Evolutionary conservation across 2,113 vertebrate species (phyloP).

Genomic region (Gasterosteus aculeatus): DNA sequence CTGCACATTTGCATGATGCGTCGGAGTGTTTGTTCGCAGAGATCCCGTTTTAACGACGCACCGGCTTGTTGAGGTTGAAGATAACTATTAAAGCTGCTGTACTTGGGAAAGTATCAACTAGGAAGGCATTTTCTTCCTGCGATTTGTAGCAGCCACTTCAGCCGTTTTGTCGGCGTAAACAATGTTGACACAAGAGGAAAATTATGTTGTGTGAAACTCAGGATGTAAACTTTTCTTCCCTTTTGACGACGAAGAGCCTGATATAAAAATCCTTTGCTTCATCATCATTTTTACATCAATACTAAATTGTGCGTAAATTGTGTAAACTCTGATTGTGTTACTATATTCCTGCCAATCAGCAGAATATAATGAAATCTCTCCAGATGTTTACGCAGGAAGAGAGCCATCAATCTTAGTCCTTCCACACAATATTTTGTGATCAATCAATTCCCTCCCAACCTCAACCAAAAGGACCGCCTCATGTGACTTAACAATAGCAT

Average conservation of each 20-base stretch:
- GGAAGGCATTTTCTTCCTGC: not conserved
- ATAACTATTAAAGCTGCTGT: slow-evolving; percentile 19
- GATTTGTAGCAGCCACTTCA: slow-evolving; percentile 23
- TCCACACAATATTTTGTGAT: not conserved
- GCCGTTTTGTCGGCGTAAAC: slow-evolving; percentile 13
- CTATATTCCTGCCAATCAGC: not conserved
- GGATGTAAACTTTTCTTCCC: not conserved
- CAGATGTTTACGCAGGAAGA: not conserved
- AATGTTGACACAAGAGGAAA: not conserved
- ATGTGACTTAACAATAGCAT: not conserved
- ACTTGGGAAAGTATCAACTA: no score
- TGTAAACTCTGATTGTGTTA: not conserved
- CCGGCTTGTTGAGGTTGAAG: slow-evolving; percentile 17
- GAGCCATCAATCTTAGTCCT: not conserved
- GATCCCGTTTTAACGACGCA: slow-evolving; percentile 9
- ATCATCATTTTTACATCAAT: not conserved
- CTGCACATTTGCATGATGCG: slow-evolving; percentile 51
- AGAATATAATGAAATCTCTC: not conserved
- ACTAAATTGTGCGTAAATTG: no score
- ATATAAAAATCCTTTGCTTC: not conserved
- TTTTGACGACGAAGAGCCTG: not conserved
- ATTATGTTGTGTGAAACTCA: not conserved
- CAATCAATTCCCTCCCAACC: not conserved
- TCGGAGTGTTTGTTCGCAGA: slow-evolving; percentile 19
- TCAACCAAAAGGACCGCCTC: slow-evolving; percentile 11